Conservation (phyloP, 1,140 invertebrate genomes). For the Panonychus citri region DNA sequence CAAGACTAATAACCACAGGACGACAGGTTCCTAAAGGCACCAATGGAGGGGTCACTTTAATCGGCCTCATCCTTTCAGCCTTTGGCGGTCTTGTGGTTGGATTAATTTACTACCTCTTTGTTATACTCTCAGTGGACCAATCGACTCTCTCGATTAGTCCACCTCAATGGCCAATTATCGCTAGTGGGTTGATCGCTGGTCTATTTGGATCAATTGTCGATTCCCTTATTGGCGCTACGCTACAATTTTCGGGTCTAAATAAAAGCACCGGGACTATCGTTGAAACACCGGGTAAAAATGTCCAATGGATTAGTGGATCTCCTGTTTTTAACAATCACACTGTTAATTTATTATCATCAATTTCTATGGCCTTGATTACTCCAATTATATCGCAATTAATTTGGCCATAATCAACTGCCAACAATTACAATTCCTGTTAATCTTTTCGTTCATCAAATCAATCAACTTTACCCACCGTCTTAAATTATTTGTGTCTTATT, state of each 20-base stretch:
- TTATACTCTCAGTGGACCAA: constrained; percentile 37
- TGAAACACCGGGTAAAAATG: constrained; percentile 39
- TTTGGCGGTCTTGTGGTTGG: constrained; percentile 49
- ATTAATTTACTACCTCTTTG: constrained; percentile 40
- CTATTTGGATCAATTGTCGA: constrained; percentile 56
- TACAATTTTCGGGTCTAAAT: constrained; percentile 54
- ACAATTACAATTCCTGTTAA: too few relatives aligned
- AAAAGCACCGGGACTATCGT: constrained; percentile 30
- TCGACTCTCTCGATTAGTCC: constrained; percentile 34
- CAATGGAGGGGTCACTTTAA: constrained; percentile 50
- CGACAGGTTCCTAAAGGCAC: constrained; percentile 31
- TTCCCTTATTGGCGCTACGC: constrained; percentile 54
- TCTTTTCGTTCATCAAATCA: too few relatives aligned
- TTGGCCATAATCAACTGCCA: background rate
- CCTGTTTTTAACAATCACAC: constrained; percentile 67
- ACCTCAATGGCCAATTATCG: constrained; percentile 45
- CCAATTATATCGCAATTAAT: constrained; percentile 24
- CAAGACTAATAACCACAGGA: constrained; percentile 48
- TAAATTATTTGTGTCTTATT: too few relatives aligned
- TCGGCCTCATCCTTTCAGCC: constrained; percentile 43
- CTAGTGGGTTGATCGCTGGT: constrained; percentile 42
- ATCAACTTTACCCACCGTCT: too few relatives aligned
- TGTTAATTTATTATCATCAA: constrained; percentile 59
- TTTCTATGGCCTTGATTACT: constrained; percentile 43
- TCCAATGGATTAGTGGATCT: constrained; percentile 49